phyloP scores from a whole-genome alignment of 2,888 invertebrate species.

The Thalpophila matura region DNA sequence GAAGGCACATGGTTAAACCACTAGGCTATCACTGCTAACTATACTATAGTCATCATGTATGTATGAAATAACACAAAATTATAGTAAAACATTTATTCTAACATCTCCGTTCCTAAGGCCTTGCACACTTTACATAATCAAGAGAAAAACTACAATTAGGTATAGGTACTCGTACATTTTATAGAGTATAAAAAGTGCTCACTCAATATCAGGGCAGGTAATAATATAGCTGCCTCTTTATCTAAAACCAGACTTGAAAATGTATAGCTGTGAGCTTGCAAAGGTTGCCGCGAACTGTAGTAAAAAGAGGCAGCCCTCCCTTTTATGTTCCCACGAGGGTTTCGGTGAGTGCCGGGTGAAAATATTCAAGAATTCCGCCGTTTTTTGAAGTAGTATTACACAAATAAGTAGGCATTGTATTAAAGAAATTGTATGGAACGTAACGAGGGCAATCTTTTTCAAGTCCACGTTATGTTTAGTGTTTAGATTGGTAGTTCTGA shows the following conservation, averaged over 20 bases:
- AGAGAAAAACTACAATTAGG: slow-evolving; percentile 11
- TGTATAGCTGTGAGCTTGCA: slow-evolving; percentile 69
- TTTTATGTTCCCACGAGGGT: slow-evolving; percentile 71
- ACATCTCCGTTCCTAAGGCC: not conserved
- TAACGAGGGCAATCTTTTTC: slow-evolving; percentile 51
- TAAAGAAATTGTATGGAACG: slow-evolving; percentile 54
- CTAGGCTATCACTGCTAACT: no score
- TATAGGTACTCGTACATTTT: no score
- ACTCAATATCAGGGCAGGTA: slow-evolving; percentile 51
- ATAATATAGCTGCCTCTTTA: slow-evolving; percentile 62
- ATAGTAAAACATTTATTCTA: no score
- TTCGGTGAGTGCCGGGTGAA: slow-evolving; percentile 67
- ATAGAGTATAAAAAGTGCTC: slow-evolving; percentile 24
- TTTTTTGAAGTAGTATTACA: slow-evolving; percentile 67
- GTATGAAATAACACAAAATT: no score
- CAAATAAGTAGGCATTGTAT: slow-evolving; percentile 61
- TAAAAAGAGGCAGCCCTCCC: slow-evolving; percentile 68
- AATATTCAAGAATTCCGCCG: slow-evolving; percentile 72
- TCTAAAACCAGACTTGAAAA: slow-evolving; percentile 64
- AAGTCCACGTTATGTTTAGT: slow-evolving; percentile 36
- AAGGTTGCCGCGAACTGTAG: slow-evolving; percentile 65
- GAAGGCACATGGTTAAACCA: no score
- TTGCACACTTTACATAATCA: slow-evolving; percentile 27
- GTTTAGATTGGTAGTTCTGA: slow-evolving; percentile 43
- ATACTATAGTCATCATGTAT: no score